phyloP scores from a whole-genome alignment of 1,140 invertebrate genomes.

The Caenorhabditis inopinata region DNA sequence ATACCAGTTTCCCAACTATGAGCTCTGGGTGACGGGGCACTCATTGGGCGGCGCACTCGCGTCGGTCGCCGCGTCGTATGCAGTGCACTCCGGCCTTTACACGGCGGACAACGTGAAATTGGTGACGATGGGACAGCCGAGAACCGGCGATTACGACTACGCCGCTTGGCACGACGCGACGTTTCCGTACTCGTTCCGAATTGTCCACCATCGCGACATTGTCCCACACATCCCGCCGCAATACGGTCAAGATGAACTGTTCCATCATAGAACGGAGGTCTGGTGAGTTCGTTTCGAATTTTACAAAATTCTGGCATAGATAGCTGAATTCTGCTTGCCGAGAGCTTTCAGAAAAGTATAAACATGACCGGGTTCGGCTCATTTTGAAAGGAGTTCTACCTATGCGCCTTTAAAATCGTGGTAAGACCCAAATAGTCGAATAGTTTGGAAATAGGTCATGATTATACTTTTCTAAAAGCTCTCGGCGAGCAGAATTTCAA shows the following conservation, averaged over 20 bases:
- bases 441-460: too few species aligned
- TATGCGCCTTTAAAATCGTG: too few species aligned
- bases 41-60: conserved; percentile 52
- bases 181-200: conserved; percentile 43
- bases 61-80: conserved; percentile 37
- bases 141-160: conserved; percentile 51
- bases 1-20: not conserved
- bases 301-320: not conserved
- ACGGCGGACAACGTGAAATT: conserved; percentile 29
- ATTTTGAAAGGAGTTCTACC: too few species aligned
- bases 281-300: not conserved
- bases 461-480: too few species aligned
- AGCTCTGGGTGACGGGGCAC: conserved; percentile 47
- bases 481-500: too few species aligned
- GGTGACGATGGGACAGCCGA: conserved; percentile 50
- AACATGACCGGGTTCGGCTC: too few species aligned
- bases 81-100: conserved; percentile 37
- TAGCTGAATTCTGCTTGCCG: too few species aligned
- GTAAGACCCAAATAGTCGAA: too few species aligned
- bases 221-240: conserved; percentile 50
- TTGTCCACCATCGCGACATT: conserved; percentile 49
- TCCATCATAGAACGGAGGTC: conserved; percentile 32
- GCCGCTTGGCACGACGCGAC: conserved; percentile 41
- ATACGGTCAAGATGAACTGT: conserved; percentile 19
- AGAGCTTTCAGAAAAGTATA: too few species aligned